A percentile compares a stretch with the other conserved stretches of the same genome.
Conservation (phyloP, 2,888 invertebrate species). For the Bellardia bayeri region DNA sequence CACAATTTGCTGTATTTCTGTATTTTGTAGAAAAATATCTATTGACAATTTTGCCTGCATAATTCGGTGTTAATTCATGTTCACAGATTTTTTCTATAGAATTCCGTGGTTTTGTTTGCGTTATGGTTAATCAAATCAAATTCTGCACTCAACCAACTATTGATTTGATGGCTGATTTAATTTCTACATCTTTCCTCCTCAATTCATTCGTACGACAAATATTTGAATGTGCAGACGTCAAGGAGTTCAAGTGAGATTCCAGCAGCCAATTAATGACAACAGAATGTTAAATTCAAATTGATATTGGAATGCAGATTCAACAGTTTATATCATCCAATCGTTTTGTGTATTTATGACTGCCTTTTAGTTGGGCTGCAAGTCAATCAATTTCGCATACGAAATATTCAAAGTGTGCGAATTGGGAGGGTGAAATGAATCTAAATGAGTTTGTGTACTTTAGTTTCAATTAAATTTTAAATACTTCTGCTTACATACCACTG, state of each 20-base stretch:
- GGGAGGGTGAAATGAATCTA: not conserved
- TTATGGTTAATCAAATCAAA: constrained; percentile 45
- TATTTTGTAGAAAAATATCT: constrained; percentile 7
- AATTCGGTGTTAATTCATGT: constrained; percentile 66
- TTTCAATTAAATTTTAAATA: constrained; percentile 33
- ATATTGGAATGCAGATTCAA: constrained; percentile 30
- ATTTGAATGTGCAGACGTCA: constrained; percentile 3
- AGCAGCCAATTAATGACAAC: constrained; percentile 60
- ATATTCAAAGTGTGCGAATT: constrained; percentile 14
- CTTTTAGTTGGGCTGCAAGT: constrained; percentile 40
- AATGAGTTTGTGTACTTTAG: not conserved
- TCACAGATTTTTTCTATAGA: constrained; percentile 19
- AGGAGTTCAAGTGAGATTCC: not conserved
- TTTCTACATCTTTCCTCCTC: constrained; percentile 10
- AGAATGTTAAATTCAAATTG: constrained; percentile 43
- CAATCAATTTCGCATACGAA: constrained; percentile 35
- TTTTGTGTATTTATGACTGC: constrained; percentile 10
- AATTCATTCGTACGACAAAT: constrained; percentile 24
- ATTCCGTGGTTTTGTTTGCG: constrained; percentile 51
- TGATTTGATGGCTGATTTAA: constrained; percentile 29
- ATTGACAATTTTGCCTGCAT: constrained; percentile 54
- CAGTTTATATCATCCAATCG: constrained; percentile 7
- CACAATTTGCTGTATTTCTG: not conserved
- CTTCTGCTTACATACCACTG: not conserved
- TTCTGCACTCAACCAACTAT: constrained; percentile 38